These are phyloP conservation scores for Drosophila varians DNA, from an alignment of 1,140 invertebrate species.

Conservation along the genomic window DNA sequence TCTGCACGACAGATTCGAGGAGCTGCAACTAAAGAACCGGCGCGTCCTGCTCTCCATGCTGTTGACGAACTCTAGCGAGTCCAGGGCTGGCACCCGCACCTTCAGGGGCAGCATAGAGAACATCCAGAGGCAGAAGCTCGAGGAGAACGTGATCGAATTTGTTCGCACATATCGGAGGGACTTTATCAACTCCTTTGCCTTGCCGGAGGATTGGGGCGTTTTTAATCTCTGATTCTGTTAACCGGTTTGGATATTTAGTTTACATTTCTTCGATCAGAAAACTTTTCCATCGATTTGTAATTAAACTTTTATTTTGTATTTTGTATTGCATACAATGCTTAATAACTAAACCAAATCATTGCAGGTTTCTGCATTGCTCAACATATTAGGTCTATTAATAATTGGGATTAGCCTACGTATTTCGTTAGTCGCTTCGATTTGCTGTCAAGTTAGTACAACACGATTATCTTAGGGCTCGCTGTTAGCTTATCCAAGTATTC, in stretches of 20 bases:
- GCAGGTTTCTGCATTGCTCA: conserved; percentile 47
- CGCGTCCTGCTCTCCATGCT: conserved; percentile 29
- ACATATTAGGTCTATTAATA: conserved; percentile 32
- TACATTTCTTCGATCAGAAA: too few relatives aligned
- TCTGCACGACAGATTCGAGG: conserved; percentile 61
- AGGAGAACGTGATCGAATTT: conserved; percentile 53
- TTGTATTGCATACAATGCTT: conserved; percentile 35
- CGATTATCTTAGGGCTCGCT: conserved; percentile 10
- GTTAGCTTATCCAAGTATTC: conserved; percentile 39
- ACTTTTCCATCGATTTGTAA: background rate
- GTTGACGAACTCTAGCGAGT: conserved; percentile 10
- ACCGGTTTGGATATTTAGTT: background rate
- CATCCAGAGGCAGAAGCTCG: conserved; percentile 23
- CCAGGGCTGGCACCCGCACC: background rate
- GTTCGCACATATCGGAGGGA: conserved; percentile 50
- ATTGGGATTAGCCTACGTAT: conserved; percentile 34
- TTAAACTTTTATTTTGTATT: conserved; percentile 24
- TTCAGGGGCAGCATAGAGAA: background rate
- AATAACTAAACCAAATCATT: conserved; percentile 26
- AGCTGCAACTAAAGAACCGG: conserved; percentile 48
- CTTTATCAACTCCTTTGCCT: conserved; percentile 49
- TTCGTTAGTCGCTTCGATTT: conserved; percentile 34
- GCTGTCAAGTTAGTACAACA: conserved; percentile 39
- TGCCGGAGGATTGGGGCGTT: conserved; percentile 51
- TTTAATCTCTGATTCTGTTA: background rate